Evolutionary conservation across 2,888 invertebrate genomes (phyloP).

Genomic region (Camptogramma bilineatum): DNA sequence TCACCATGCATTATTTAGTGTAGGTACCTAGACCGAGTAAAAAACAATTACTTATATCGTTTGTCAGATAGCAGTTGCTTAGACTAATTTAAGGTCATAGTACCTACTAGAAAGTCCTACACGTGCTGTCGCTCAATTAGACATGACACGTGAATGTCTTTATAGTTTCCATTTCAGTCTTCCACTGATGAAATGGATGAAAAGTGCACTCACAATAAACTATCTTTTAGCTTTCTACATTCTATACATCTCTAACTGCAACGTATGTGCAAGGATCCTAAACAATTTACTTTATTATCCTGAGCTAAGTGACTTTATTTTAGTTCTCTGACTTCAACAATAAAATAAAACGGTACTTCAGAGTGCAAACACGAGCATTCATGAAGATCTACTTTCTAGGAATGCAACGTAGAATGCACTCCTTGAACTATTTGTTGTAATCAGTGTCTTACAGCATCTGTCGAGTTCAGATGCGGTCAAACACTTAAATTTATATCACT

Average conservation of each 20-base stretch:
- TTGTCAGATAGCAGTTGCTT: constrained; percentile 5
- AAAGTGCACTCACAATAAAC: constrained; percentile 3
- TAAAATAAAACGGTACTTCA: constrained; percentile 2
- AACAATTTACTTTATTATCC: constrained; percentile 10
- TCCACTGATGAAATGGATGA: constrained; percentile 6
- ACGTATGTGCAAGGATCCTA: neutral
- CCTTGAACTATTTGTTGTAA: constrained; percentile 18
- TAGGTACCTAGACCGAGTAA: too few relatives aligned
- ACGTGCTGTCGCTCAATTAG: constrained; percentile 24
- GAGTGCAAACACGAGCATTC: neutral
- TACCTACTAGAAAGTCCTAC: neutral
- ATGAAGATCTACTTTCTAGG: neutral
- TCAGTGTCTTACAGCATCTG: constrained; percentile 15
- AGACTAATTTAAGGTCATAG: constrained; percentile 8
- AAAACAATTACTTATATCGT: neutral
- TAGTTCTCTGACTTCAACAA: constrained; percentile 4
- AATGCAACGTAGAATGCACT: constrained; percentile 6
- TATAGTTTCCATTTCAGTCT: constrained; percentile 22
- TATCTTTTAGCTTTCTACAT: constrained; percentile 7
- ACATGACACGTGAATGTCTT: constrained; percentile 18
- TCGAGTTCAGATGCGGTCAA: constrained; percentile 27
- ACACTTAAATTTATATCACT: constrained; percentile 14
- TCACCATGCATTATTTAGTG: too few relatives aligned
- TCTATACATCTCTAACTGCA: constrained; percentile 4
- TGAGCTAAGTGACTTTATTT: neutral